phyloP scores from a whole-genome alignment of 2,888 invertebrate genomes.

The Mesorhabditis sp. region DNA sequence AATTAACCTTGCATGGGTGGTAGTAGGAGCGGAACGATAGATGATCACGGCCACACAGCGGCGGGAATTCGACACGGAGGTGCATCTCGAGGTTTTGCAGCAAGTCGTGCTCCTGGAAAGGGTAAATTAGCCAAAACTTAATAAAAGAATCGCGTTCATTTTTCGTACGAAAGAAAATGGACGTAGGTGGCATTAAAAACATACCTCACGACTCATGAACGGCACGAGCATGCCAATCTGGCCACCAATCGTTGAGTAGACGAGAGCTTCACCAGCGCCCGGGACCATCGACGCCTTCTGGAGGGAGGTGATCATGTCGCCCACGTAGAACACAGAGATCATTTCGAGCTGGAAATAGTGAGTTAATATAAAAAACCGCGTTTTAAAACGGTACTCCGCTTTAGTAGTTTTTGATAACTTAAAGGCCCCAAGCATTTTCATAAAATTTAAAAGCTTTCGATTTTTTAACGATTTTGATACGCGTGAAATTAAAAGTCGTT shows the following conservation, averaged over 20 bases:
- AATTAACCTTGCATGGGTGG: conserved; percentile 82
- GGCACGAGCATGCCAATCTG: conserved; percentile 86
- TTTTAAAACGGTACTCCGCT: no score
- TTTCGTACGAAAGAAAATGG: not conserved
- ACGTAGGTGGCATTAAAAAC: conserved; percentile 12
- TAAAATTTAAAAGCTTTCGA: no score
- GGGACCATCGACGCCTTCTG: conserved; percentile 87
- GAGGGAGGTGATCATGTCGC: conserved; percentile 89
- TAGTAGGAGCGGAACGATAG: conserved; percentile 93
- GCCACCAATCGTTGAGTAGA: conserved; percentile 92
- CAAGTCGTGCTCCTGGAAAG: conserved; percentile 84
- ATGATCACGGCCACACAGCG: conserved; percentile 93
- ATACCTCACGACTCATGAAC: conserved; percentile 77
- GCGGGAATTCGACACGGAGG: conserved; percentile 92
- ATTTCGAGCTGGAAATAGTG: conserved; percentile 68
- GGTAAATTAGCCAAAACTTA: conserved; percentile 17
- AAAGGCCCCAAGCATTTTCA: no score
- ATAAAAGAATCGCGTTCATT: no score
- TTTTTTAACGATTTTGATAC: no score
- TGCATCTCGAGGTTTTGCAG: conserved; percentile 99
- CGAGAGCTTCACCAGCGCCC: conserved; percentile 90
- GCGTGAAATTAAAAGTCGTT: no score
- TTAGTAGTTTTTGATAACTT: no score
- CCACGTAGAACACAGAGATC: conserved; percentile 86
- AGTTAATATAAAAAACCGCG: not conserved